Percentiles rank a stretch among this genome's conserved stretches.
Conservation (phyloP, 2,797 vertebrate species). For the Tauraco hartlaubi region DNA sequence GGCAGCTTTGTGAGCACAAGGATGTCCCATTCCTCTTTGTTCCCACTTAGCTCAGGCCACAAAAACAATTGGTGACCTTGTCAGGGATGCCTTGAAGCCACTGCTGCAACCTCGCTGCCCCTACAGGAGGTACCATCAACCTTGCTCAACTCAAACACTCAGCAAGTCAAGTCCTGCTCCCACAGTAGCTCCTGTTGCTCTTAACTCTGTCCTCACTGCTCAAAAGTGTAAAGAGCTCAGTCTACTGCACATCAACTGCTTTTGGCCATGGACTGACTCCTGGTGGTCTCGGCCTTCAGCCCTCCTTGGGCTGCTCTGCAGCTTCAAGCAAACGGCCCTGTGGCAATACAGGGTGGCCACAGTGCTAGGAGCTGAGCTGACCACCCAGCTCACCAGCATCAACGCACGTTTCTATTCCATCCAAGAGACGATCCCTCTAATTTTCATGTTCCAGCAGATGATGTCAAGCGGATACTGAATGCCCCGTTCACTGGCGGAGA, state of each 20-base stretch:
- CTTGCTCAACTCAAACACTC: too few species aligned
- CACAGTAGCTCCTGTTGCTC: neutral
- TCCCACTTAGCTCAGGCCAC: neutral
- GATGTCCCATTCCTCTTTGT: neutral
- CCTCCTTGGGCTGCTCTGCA: neutral
- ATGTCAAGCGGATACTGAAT: neutral
- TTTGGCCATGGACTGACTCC: rapidly evolving
- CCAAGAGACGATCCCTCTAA: neutral
- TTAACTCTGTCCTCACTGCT: neutral
- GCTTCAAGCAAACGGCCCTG: neutral
- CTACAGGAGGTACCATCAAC: neutral
- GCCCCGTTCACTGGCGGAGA: neutral
- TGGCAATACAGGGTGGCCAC: neutral
- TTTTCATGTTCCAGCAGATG: neutral
- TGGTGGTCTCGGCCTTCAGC: neutral
- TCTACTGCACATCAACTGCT: neutral
- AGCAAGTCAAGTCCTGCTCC: neutral
- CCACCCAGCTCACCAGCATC: neutral
- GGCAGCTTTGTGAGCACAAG: neutral
- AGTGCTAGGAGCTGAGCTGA: neutral
- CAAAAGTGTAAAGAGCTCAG: rapidly evolving
- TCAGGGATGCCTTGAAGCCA: neutral
- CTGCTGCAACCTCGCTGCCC: neutral
- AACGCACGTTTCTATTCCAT: neutral
- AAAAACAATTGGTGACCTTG: rapidly evolving